phyloP scores from a whole-genome alignment of 2,888 invertebrate genomes.

The Harpalus rufipes region DNA sequence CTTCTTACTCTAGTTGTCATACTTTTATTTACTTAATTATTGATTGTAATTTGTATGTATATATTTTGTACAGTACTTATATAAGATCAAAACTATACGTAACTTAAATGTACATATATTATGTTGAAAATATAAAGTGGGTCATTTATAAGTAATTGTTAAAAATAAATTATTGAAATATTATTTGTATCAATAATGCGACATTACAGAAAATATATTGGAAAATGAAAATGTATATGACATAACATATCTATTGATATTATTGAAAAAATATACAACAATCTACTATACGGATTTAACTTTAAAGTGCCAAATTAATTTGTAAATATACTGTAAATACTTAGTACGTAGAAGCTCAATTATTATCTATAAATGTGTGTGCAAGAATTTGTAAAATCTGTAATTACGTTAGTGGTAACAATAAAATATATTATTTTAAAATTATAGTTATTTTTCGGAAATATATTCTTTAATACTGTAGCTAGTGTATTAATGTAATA shows the following conservation, averaged over 20 bases:
- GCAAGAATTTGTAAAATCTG: conserved; percentile 62
- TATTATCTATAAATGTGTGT: conserved; percentile 56
- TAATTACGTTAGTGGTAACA: conserved; percentile 60
- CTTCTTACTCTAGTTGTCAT: too few relatives aligned
- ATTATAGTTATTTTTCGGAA: too few relatives aligned
- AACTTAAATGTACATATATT: neutral
- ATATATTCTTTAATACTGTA: too few relatives aligned
- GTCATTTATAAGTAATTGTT: too few relatives aligned
- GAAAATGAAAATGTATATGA: conserved; percentile 24
- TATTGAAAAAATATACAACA: neutral
- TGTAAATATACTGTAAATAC: conserved; percentile 64
- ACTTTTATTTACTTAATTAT: too few relatives aligned
- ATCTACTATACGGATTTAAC: conserved; percentile 14
- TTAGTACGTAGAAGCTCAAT: conserved; percentile 60
- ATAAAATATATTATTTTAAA: conserved; percentile 62
- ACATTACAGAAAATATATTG: conserved; percentile 3
- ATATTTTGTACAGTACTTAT: too few relatives aligned
- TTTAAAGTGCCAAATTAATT: conserved; percentile 55
- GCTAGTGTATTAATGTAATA: too few relatives aligned
- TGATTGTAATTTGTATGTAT: too few relatives aligned
- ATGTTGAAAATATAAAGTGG: neutral
- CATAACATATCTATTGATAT: conserved; percentile 40
- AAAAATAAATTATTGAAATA: too few relatives aligned
- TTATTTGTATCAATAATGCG: too few relatives aligned
- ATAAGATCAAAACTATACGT: neutral